Conservation (phyloP, 2,113 vertebrate genomes). For the Platichthys stellatus region DNA sequence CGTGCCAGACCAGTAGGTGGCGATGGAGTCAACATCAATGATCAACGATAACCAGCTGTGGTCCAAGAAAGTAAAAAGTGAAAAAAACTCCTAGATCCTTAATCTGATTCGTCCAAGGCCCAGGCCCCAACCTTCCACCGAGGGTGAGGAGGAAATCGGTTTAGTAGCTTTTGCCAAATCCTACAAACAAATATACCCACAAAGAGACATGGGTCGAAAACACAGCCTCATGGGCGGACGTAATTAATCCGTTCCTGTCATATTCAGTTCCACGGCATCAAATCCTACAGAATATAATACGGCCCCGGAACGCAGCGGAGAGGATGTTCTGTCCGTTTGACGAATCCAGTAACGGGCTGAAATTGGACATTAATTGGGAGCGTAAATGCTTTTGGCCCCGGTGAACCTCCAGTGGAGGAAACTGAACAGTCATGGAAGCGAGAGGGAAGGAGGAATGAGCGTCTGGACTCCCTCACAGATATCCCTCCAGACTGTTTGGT, state of each 20-base stretch:
- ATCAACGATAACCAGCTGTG: no score
- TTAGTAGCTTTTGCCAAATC: neutral
- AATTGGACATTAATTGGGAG: constrained; percentile 11
- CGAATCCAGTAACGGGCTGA: constrained; percentile 23
- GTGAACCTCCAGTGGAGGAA: constrained; percentile 59
- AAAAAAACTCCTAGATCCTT: no score
- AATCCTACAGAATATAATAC: neutral
- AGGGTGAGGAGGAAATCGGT: neutral
- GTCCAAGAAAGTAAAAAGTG: no score
- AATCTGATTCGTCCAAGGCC: neutral
- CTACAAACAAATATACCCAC: neutral
- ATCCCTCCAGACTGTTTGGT: constrained; percentile 73
- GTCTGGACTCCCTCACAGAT: constrained; percentile 73
- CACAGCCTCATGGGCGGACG: neutral
- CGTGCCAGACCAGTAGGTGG: no score
- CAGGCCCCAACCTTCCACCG: neutral
- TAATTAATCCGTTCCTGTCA: neutral
- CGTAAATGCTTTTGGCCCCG: constrained; percentile 36
- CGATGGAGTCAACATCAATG: no score
- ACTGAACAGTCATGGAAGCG: constrained; percentile 62
- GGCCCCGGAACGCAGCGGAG: constrained; percentile 1
- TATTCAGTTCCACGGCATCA: neutral
- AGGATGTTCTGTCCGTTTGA: constrained; percentile 40
- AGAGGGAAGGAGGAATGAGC: constrained; percentile 64
- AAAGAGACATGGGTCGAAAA: neutral